Evolutionary conservation across 2,113 vertebrate genomes (phyloP).

Genomic region (Nymphicus hollandicus): DNA sequence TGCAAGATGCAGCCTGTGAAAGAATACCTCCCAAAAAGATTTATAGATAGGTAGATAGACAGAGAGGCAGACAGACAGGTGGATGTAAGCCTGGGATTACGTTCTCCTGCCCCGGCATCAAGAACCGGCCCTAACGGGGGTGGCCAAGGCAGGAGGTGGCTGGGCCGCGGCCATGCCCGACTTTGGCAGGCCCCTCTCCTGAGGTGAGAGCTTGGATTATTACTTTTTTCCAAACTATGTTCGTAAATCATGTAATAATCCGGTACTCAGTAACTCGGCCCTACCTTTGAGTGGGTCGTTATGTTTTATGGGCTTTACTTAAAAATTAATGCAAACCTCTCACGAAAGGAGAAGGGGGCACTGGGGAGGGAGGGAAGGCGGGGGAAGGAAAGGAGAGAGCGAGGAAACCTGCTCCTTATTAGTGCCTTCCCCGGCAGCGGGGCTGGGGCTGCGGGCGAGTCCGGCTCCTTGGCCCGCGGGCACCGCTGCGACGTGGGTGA

Average conservation of each 20-base stretch:
- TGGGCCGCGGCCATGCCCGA: not conserved
- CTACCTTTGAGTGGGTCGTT: constrained; percentile 65
- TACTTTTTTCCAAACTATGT: constrained; percentile 68
- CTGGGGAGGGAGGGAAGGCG: not conserved
- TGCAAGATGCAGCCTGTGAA: not conserved
- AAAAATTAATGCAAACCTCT: constrained; percentile 70
- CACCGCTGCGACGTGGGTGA: not conserved
- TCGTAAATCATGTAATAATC: constrained; percentile 63
- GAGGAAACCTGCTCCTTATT: constrained; percentile 53
- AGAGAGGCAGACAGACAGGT: not conserved
- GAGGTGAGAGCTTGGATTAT: constrained; percentile 44
- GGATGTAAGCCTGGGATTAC: not conserved
- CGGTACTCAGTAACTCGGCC: constrained; percentile 48
- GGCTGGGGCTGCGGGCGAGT: not conserved
- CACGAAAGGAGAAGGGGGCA: constrained; percentile 20
- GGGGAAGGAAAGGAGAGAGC: not conserved
- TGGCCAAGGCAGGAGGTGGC: not conserved
- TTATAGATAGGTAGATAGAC: not conserved
- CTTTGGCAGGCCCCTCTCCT: not conserved
- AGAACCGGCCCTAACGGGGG: not conserved
- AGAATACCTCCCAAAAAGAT: not conserved
- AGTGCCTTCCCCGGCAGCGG: not conserved
- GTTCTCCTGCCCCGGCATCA: not conserved
- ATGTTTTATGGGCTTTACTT: constrained; percentile 63
- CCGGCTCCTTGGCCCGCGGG: not conserved